Conservation (phyloP, 2,113 vertebrate species). For the Heteronetta atricapilla region DNA sequence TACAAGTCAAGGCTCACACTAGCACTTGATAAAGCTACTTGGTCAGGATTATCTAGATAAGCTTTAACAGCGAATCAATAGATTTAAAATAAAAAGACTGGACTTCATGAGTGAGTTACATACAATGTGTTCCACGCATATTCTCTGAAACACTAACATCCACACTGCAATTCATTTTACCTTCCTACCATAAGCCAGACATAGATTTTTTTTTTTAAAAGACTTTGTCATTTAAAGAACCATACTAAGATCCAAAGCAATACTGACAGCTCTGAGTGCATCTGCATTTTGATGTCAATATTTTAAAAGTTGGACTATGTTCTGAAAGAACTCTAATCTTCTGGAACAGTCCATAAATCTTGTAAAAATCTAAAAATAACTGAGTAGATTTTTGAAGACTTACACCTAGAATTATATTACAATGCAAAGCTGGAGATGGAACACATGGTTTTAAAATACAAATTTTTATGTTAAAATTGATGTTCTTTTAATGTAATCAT, state of each 20-base stretch:
- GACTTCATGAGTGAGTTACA: neutral
- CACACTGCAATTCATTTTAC: neutral
- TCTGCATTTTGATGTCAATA: neutral
- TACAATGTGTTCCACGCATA: neutral
- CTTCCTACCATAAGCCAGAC: neutral
- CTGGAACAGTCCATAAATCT: neutral
- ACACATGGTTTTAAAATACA: neutral
- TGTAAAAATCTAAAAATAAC: neutral
- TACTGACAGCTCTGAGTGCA: neutral
- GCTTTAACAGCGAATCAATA: neutral
- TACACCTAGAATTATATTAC: no score
- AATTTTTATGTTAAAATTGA: neutral
- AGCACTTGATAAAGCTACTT: neutral
- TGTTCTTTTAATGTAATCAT: neutral
- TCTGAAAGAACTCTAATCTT: neutral
- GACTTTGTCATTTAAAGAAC: neutral
- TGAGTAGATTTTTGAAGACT: neutral
- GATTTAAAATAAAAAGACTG: neutral
- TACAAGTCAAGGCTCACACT: neutral
- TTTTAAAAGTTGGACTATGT: neutral
- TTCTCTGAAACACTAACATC: neutral
- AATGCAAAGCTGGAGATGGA: neutral
- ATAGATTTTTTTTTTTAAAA: neutral
- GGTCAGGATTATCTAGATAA: neutral
- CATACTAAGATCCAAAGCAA: neutral